phyloP scores from a whole-genome alignment of 2,797 vertebrate genomes.

The Bovichtus diacanthus region DNA sequence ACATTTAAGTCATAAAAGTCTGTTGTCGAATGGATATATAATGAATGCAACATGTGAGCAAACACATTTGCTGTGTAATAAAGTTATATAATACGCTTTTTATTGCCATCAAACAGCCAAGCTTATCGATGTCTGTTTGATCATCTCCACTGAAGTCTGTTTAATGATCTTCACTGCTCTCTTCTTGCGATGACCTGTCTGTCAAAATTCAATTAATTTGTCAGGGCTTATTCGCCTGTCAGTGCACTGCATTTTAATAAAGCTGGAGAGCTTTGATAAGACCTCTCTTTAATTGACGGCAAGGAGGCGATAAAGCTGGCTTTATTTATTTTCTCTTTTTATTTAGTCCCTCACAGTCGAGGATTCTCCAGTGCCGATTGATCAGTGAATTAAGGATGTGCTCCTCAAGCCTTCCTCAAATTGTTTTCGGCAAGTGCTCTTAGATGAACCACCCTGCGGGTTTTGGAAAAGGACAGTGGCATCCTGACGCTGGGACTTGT shows the following conservation, averaged over 20 bases:
- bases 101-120: constrained; percentile 54
- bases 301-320: constrained; percentile 64
- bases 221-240: constrained; percentile 78
- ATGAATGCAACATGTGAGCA: constrained; percentile 21
- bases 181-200: constrained; percentile 64
- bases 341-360: constrained; percentile 48
- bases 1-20: not conserved
- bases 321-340: constrained; percentile 69
- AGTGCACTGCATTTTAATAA: constrained; percentile 80
- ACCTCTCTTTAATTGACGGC: constrained; percentile 69
- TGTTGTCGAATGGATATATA: constrained; percentile 5
- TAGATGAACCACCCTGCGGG: constrained; percentile 20
- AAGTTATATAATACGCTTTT: constrained; percentile 37
- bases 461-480: constrained; percentile 24
- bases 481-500: constrained; percentile 32
- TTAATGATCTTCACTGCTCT: constrained; percentile 52
- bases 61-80: constrained; percentile 49
- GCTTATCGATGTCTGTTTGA: constrained; percentile 51
- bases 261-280: constrained; percentile 74
- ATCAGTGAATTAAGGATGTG: constrained; percentile 22
- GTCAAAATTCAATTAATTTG: constrained; percentile 86
- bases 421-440: constrained; percentile 13
- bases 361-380: constrained; percentile 44
- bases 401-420: constrained; percentile 24
- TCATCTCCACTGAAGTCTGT: constrained; percentile 55